phyloP scores from a whole-genome alignment of 2,797 vertebrate species.

The Anabacerthia variegaticeps region DNA sequence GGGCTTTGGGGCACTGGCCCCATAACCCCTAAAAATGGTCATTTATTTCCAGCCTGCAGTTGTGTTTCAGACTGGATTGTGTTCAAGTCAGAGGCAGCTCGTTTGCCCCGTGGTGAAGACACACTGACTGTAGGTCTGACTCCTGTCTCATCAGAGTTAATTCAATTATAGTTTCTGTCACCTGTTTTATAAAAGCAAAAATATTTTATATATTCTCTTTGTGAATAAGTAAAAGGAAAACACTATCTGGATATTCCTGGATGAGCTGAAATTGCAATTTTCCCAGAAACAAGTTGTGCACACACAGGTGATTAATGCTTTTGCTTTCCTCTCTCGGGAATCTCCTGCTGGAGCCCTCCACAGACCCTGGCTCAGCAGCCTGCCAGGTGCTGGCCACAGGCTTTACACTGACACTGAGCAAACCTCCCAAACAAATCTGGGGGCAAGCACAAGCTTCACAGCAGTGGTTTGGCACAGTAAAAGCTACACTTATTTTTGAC shows the following conservation, averaged over 20 bases:
- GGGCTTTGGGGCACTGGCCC: not conserved
- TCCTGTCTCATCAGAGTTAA: conserved; percentile 9
- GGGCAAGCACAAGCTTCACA: not conserved
- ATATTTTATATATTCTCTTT: not conserved
- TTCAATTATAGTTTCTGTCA: not conserved
- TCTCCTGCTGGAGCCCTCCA: not conserved
- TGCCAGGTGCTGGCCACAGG: fast-evolving
- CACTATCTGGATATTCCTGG: not conserved
- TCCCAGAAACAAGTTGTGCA: not conserved
- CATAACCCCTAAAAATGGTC: not conserved
- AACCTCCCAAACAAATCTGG: not conserved
- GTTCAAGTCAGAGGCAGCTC: not conserved
- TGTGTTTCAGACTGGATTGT: not conserved
- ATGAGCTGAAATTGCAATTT: not conserved
- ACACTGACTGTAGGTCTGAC: not conserved
- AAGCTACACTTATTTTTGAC: not conserved
- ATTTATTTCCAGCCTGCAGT: not conserved
- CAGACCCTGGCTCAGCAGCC: not conserved
- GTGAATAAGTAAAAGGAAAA: not conserved
- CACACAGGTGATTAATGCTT: not conserved
- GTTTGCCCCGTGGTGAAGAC: not conserved
- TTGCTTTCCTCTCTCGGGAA: not conserved
- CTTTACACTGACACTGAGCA: not conserved
- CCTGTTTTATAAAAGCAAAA: not conserved
- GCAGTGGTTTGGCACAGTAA: not conserved